Evolutionary conservation across 2,797 vertebrate genomes (phyloP).

Genomic region (Parambassis ranga): DNA sequence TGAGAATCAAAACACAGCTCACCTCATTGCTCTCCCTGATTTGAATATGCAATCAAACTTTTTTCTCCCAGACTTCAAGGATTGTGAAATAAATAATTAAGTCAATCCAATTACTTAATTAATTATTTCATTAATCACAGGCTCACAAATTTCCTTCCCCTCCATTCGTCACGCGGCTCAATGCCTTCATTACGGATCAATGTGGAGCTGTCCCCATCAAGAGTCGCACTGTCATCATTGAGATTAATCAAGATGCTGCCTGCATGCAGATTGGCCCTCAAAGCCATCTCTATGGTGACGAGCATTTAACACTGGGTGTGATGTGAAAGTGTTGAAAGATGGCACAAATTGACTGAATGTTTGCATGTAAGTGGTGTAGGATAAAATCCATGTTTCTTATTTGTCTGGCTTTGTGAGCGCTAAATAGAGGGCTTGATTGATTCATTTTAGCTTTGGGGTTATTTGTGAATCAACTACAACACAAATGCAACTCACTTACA

Average conservation of each 20-base stretch:
- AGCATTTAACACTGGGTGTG: conserved; percentile 22
- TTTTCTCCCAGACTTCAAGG: conserved; percentile 44
- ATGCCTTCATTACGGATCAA: conserved; percentile 81
- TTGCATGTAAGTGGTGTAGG: background rate
- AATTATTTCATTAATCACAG: conserved; percentile 79
- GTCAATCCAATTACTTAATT: conserved; percentile 70
- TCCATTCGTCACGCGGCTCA: conserved; percentile 78
- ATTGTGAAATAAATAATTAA: conserved; percentile 76
- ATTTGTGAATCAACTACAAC: too few relatives aligned
- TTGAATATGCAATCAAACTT: conserved; percentile 60
- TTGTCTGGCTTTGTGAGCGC: background rate
- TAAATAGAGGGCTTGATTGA: too few relatives aligned
- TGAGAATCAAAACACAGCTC: conserved; percentile 28
- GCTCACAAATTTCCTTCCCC: conserved; percentile 68
- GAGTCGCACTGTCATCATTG: conserved; percentile 75
- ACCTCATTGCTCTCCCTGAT: conserved; percentile 30
- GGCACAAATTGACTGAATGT: conserved; percentile 13
- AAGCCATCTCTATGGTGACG: conserved; percentile 59
- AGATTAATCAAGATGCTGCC: conserved; percentile 86
- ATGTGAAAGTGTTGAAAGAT: conserved; percentile 23
- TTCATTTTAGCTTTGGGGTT: too few relatives aligned
- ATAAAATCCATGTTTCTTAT: background rate
- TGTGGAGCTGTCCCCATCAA: conserved; percentile 79
- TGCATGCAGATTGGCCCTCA: conserved; percentile 66
- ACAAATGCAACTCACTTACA: background rate